These are phyloP conservation scores for Pandemis heparana DNA, from an alignment of 2,888 invertebrate genomes.

Conservation along the genomic window DNA sequence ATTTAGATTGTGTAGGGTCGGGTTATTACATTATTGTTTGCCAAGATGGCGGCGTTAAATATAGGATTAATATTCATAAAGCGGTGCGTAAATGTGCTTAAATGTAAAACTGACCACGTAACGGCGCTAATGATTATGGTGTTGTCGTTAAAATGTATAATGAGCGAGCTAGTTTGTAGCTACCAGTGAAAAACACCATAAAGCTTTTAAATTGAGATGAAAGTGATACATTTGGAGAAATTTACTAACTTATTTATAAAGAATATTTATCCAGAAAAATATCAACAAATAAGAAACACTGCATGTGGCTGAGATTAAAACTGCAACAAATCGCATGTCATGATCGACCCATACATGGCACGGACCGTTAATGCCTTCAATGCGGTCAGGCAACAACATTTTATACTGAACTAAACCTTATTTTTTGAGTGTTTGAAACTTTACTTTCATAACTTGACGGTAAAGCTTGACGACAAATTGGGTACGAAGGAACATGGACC, in stretches of 20 bases:
- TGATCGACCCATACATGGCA: slow-evolving; percentile 69
- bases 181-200: slow-evolving; percentile 34
- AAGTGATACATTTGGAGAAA: slow-evolving; percentile 32
- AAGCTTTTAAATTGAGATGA: slow-evolving; percentile 38
- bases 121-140: slow-evolving; percentile 35
- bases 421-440: slow-evolving; percentile 8
- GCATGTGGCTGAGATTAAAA: slow-evolving; percentile 60
- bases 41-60: slow-evolving; percentile 40
- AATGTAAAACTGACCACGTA: slow-evolving; percentile 35
- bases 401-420: slow-evolving; percentile 50
- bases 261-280: slow-evolving; percentile 23
- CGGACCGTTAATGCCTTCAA: slow-evolving; percentile 69
- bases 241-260: slow-evolving; percentile 28
- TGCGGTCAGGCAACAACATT: not conserved
- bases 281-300: slow-evolving; percentile 37
- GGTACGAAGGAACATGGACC: slow-evolving; percentile 54
- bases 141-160: slow-evolving; percentile 34
- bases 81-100: slow-evolving; percentile 24
- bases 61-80: slow-evolving; percentile 39
- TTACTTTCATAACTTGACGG: not conserved
- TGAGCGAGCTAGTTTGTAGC: slow-evolving; percentile 31
- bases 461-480: slow-evolving; percentile 58
- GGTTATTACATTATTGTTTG: slow-evolving; percentile 38
- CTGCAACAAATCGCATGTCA: slow-evolving; percentile 78
- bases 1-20: slow-evolving; percentile 9